Conservation (phyloP, 1,140 invertebrate species). For the Papilio dardanus region DNA sequence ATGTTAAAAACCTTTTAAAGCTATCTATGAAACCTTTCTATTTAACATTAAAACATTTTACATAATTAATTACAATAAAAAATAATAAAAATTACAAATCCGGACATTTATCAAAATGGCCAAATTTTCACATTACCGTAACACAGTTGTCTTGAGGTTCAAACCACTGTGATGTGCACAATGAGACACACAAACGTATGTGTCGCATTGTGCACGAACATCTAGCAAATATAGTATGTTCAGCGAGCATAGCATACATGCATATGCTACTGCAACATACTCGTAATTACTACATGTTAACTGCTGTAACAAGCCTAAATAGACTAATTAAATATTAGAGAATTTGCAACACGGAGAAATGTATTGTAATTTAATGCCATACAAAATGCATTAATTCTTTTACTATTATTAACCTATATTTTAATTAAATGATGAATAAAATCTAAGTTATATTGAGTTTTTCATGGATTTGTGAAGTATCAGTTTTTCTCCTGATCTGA, state of each 20-base stretch:
- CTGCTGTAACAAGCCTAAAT: background rate
- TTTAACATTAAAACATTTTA: no score
- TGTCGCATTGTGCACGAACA: background rate
- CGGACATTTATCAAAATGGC: background rate
- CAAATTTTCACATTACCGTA: background rate
- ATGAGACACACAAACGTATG: no score
- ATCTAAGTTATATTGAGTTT: no score
- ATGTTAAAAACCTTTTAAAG: no score
- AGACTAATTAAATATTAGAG: background rate
- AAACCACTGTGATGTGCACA: background rate
- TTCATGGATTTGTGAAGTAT: no score
- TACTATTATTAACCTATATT: no score
- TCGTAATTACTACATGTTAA: background rate
- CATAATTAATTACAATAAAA: no score
- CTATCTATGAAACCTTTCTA: no score
- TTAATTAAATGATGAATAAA: no score
- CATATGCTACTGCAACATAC: background rate
- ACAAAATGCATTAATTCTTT: no score
- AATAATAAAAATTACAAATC: background rate
- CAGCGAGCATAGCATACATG: background rate
- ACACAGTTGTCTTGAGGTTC: background rate
- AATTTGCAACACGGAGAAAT: background rate
- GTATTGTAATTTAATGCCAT: no score
- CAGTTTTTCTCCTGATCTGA: no score
- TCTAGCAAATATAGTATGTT: background rate